Evolutionary conservation across 2,888 invertebrate genomes (phyloP).

Genomic region (Coremacera marginata): DNA sequence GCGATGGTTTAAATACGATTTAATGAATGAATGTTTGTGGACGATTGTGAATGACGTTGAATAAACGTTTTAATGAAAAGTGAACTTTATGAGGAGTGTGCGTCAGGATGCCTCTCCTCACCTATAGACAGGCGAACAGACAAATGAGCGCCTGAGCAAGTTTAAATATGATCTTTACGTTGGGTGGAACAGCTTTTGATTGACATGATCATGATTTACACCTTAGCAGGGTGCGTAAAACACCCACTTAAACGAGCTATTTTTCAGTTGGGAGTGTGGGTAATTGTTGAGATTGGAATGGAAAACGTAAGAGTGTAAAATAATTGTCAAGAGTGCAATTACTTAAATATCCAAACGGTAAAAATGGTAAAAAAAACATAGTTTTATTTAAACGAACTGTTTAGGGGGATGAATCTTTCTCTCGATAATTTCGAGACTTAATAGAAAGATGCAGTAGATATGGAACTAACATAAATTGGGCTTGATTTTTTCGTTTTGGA

Average conservation of each 20-base stretch:
- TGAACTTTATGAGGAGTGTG: conserved; percentile 38
- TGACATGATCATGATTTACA: conserved; percentile 69
- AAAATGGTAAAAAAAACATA: not conserved
- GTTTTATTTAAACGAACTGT: not conserved
- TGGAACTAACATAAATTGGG: too few relatives aligned
- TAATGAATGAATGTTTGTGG: conserved; percentile 39
- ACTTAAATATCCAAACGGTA: not conserved
- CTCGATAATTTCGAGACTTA: too few relatives aligned
- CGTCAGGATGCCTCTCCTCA: conserved; percentile 41
- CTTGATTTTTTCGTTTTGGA: too few relatives aligned
- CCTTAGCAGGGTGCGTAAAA: conserved; percentile 63
- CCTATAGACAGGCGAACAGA: not conserved
- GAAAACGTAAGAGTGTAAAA: not conserved
- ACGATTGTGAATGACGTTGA: conserved; percentile 13
- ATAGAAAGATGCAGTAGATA: too few relatives aligned
- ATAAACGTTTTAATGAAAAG: conserved; percentile 35
- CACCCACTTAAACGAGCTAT: conserved; percentile 38
- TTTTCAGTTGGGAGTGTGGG: conserved; percentile 16
- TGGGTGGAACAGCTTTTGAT: conserved; percentile 52
- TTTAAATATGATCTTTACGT: not conserved
- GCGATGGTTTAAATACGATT: conserved; percentile 14
- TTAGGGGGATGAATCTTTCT: too few relatives aligned
- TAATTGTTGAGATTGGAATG: conserved; percentile 4
- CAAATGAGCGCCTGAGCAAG: too few relatives aligned
- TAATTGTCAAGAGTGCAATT: not conserved